Evolutionary conservation across 1,140 invertebrate genomes (phyloP), one percentile per base, ranked within the genome.

Genomic region (Carcinoscorpius rotundicauda): DNA sequence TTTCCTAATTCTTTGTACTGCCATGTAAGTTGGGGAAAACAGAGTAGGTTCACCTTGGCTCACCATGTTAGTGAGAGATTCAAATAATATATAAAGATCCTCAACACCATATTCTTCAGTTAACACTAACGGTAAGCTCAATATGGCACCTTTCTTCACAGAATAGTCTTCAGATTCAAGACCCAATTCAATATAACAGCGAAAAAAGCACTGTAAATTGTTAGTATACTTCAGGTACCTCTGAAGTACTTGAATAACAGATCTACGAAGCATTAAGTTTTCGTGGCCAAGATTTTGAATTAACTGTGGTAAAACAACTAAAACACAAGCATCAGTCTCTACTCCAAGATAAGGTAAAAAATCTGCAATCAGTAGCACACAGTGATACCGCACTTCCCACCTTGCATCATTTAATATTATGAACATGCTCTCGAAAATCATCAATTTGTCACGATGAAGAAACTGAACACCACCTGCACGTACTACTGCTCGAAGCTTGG

Each of bases 1-100:
- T 6, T 66, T 58, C 52, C 70, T 64, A 3, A 73, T 62, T 64
- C 69, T 66, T 66, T 72, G 67, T 61, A 73, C 61, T 4, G 71
- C 69, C 53, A 72, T 52, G 61, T 69, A 73, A 55, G 70, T 67
- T 6, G 71, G 66, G 68, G 71, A 72, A 62, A 73, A 72, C 10
- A 72, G 51, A 29, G 65, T 58, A n/a, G 68, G 61, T 60, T 73
- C 67, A 6, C 69, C 65, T 57, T 67, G 55, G n/a, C 73, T 61
- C 48, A 73, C 63, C 51, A 69, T 60, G 51, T 67, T 65, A n/a
- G 66, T 60, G n/a, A 73, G 58, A 10, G 66, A 65, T 55, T 68
- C 63, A 51, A 72, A 62, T 11, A 73, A 60, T 4, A 65, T 66
- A 63, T 62, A 66, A n/a, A 73, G 60, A 66, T 73, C 71, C 51